These are phyloP conservation scores for Physocephala rufipes DNA, from an alignment of 2,888 invertebrate genomes.

Conservation along the genomic window DNA sequence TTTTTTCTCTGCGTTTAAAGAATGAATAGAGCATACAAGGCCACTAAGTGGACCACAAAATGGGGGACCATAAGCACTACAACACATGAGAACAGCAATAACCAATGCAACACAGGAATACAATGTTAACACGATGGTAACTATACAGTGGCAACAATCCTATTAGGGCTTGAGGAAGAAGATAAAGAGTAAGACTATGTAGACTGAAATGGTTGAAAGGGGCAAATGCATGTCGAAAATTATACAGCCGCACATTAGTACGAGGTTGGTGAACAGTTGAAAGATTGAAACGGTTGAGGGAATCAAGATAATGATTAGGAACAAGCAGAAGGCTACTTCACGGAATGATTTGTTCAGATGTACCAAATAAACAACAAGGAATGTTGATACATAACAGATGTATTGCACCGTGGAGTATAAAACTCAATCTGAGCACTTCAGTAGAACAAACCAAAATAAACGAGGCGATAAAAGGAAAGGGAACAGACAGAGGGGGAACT, in stretches of 20 bases:
- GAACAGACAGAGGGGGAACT: not conserved
- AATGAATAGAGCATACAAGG: no score
- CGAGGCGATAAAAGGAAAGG: not conserved
- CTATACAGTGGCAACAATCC: not conserved
- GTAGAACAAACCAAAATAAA: not conserved
- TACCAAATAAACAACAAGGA: no score
- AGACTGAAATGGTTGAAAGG: slow-evolving; percentile 2
- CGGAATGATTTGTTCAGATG: no score
- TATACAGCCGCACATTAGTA: slow-evolving; percentile 30
- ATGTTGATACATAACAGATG: no score
- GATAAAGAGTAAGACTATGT: not conserved
- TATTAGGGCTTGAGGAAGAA: not conserved
- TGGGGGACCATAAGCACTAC: not conserved
- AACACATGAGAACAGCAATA: not conserved
- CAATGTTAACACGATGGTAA: no score
- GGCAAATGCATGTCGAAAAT: slow-evolving; percentile 40
- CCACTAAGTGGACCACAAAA: no score
- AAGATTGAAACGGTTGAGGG: not conserved
- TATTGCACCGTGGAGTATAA: no score
- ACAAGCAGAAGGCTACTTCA: not conserved
- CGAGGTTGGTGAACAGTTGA: no score
- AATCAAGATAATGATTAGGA: not conserved
- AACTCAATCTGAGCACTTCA: no score
- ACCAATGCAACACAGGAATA: no score
- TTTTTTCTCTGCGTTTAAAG: no score